Conservation (phyloP, 2,113 vertebrate genomes). For the Holacanthus passer region DNA sequence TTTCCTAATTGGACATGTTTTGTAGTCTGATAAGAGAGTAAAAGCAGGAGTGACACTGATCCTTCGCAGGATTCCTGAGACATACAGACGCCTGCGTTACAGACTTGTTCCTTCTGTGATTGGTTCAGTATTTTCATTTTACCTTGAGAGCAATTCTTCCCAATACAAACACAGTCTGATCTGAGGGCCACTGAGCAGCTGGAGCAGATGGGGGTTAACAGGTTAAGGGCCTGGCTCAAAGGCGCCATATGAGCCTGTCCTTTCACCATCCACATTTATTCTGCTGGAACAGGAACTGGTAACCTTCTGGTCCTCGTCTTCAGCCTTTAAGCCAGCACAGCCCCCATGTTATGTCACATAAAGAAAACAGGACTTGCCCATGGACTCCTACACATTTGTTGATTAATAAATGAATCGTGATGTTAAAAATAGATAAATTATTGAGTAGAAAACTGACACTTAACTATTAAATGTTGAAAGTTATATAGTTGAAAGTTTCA, state of each 20-base stretch:
- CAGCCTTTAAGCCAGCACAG: not conserved
- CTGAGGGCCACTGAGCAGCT: not conserved
- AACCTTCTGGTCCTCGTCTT: not conserved
- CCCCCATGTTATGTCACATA: not conserved
- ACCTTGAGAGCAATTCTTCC: not conserved
- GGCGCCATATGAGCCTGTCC: conserved; percentile 10
- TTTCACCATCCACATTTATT: not conserved
- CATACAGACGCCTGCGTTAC: not conserved
- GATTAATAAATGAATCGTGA: too few relatives aligned
- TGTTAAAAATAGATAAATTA: too few relatives aligned
- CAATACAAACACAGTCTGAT: not conserved
- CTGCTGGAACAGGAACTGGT: not conserved
- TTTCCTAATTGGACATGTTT: conserved; percentile 23
- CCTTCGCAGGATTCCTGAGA: not conserved
- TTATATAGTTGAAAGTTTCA: conserved; percentile 6
- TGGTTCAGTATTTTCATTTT: not conserved
- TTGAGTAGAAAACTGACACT: too few relatives aligned
- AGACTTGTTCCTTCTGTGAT: not conserved
- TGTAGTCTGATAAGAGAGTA: conserved; percentile 15
- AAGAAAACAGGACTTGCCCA: not conserved
- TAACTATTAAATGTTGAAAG: too few relatives aligned
- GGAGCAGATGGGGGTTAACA: not conserved
- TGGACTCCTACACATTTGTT: too few relatives aligned
- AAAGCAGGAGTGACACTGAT: not conserved
- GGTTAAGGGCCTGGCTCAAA: not conserved